Evolutionary conservation across 37 sponge, comb jelly and placozoan species (phyloP).

Genomic region (Bolinopsis microptera): DNA sequence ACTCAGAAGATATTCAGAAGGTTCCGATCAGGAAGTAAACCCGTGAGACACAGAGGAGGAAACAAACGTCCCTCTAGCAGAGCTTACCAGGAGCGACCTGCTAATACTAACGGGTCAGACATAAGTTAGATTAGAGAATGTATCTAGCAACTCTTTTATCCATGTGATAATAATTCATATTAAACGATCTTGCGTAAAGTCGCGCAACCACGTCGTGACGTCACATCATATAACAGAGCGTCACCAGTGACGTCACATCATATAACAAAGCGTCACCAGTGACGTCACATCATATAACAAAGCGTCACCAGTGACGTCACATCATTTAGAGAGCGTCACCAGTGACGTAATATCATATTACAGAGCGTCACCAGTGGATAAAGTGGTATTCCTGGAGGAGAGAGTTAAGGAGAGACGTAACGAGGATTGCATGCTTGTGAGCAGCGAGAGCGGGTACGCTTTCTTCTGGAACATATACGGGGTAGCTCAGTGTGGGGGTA

Average conservation of each 20-base stretch:
- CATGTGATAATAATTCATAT: too few relatives aligned
- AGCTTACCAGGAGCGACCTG: slow-evolving; percentile 37
- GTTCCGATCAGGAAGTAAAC: slow-evolving; percentile 66
- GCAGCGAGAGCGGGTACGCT: slow-evolving; percentile 84
- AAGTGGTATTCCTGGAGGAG: slow-evolving; percentile 77
- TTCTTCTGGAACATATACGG: slow-evolving; percentile 88
- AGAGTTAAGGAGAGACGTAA: slow-evolving; percentile 65
- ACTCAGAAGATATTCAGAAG: slow-evolving; percentile 74
- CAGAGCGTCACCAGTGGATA: slow-evolving; percentile 76
- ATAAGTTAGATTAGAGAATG: too few relatives aligned
- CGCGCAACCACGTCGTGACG: too few relatives aligned
- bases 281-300: too few relatives aligned
- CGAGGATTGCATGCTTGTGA: slow-evolving; percentile 72
- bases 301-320: too few relatives aligned
- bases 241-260: too few relatives aligned
- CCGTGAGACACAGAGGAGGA: background rate
- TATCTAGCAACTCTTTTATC: too few relatives aligned
- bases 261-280: too few relatives aligned
- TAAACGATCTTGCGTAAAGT: too few relatives aligned
- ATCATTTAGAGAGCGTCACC: too few relatives aligned
- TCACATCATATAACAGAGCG: too few relatives aligned
- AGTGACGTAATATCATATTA: too few relatives aligned
- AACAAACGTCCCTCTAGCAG: slow-evolving; percentile 34
- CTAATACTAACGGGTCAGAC: background rate
- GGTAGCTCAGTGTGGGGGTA: slow-evolving; percentile 69